Conservation (phyloP, 2,113 vertebrate genomes). For the Corythaixoides concolor region DNA sequence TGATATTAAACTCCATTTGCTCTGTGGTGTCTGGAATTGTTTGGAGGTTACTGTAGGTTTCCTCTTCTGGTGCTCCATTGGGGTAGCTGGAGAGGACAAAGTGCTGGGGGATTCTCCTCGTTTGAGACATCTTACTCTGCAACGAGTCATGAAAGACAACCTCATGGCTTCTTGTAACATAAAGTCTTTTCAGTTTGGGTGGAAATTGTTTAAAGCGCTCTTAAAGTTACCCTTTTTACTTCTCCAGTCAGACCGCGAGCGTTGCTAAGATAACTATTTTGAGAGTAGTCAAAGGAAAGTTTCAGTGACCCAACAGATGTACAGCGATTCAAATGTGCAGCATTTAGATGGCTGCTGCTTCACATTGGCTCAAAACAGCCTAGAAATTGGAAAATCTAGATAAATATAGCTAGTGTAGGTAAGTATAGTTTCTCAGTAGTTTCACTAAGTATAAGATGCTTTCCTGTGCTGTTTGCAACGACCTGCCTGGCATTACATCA, state of each 20-base stretch:
- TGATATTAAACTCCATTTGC: slow-evolving; percentile 62
- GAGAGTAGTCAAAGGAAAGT: slow-evolving; percentile 31
- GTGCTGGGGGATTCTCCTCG: neutral
- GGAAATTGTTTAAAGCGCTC: neutral
- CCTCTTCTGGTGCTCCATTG: slow-evolving; percentile 17
- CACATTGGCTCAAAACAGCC: neutral
- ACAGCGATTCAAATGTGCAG: neutral
- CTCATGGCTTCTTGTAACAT: neutral
- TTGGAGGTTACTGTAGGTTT: neutral
- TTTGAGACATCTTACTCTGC: slow-evolving; percentile 68
- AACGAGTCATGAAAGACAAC: neutral
- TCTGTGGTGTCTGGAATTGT: slow-evolving; percentile 29
- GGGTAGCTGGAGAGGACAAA: slow-evolving; percentile 39
- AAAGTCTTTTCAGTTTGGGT: neutral
- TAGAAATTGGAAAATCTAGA: slow-evolving; percentile 15
- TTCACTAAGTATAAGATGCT: neutral
- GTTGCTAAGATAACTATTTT: neutral
- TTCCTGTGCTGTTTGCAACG: neutral
- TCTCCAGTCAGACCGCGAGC: neutral
- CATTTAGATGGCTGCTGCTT: neutral
- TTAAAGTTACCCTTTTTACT: neutral
- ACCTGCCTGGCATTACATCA: neutral
- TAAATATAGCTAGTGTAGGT: neutral
- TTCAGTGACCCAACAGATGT: slow-evolving; percentile 36
- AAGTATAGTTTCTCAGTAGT: slow-evolving; percentile 20